phyloP scores from a whole-genome alignment of 2,797 vertebrate species.

The Tapera naevia region DNA sequence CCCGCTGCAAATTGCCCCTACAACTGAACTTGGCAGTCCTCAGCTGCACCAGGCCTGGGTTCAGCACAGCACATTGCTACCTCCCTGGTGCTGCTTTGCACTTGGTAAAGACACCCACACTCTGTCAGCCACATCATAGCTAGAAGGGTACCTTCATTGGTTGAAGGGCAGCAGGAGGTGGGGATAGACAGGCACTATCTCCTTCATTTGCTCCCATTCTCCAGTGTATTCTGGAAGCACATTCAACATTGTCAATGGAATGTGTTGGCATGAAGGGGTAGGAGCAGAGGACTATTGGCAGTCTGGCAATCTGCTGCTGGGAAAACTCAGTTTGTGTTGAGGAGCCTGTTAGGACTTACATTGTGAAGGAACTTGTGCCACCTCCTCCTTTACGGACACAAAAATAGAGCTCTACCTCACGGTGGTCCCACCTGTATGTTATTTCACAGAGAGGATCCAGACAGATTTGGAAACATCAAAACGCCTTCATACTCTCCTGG shows the following conservation, averaged over 20 bases:
- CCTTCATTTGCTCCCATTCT: background rate
- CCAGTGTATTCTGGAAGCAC: background rate
- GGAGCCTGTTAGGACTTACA: background rate
- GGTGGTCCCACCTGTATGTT: background rate
- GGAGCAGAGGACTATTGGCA: background rate
- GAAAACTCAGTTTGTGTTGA: background rate
- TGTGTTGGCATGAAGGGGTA: background rate
- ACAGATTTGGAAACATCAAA: background rate
- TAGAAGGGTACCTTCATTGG: background rate
- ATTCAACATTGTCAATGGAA: background rate
- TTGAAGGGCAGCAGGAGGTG: background rate
- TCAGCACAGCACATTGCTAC: rapidly evolving
- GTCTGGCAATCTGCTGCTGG: background rate
- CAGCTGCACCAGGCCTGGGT: rapidly evolving
- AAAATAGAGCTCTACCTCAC: background rate
- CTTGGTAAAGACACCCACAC: background rate
- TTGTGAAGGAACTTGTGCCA: background rate
- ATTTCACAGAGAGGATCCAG: background rate
- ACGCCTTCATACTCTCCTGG: background rate
- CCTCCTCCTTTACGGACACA: background rate
- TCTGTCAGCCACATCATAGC: background rate
- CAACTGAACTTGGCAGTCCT: background rate
- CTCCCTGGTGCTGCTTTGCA: background rate
- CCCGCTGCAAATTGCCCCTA: background rate
- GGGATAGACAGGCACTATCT: background rate